These are phyloP conservation scores for Acleris emargana DNA, from an alignment of 2,888 invertebrate species.

Conservation along the genomic window DNA sequence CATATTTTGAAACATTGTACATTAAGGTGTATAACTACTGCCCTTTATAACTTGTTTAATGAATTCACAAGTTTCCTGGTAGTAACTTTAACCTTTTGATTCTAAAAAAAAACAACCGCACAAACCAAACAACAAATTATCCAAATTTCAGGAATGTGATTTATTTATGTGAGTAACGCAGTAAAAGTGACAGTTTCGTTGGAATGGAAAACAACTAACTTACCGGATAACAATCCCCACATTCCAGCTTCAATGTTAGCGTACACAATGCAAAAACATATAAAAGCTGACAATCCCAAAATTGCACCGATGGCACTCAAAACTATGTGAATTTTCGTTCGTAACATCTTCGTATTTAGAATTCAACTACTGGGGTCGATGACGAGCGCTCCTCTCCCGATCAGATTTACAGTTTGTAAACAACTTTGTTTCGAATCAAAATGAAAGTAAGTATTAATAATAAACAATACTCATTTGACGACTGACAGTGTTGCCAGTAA, in stretches of 20 bases:
- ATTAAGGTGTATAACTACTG: no score
- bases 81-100: no score
- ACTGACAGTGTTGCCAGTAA: no score
- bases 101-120: no score
- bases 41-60: no score
- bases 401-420: neutral
- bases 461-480: no score
- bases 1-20: no score
- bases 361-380: neutral
- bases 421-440: neutral
- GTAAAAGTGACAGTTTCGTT: conserved; percentile 14
- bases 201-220: conserved; percentile 41
- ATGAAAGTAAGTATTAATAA: neutral
- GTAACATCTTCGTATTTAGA: conserved; percentile 52
- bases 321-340: conserved; percentile 71
- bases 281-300: conserved; percentile 72
- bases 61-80: no score
- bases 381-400: neutral
- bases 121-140: no score
- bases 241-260: conserved; percentile 77
- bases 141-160: no score
- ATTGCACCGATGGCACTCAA: conserved; percentile 66
- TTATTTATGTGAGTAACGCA: neutral
- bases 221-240: conserved; percentile 77
- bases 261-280: conserved; percentile 77